A percentile compares a stretch with the other conserved stretches of the same genome.
phyloP scores from a whole-genome alignment of 2,797 vertebrate genomes.

The Neomorphus geoffroyi region DNA sequence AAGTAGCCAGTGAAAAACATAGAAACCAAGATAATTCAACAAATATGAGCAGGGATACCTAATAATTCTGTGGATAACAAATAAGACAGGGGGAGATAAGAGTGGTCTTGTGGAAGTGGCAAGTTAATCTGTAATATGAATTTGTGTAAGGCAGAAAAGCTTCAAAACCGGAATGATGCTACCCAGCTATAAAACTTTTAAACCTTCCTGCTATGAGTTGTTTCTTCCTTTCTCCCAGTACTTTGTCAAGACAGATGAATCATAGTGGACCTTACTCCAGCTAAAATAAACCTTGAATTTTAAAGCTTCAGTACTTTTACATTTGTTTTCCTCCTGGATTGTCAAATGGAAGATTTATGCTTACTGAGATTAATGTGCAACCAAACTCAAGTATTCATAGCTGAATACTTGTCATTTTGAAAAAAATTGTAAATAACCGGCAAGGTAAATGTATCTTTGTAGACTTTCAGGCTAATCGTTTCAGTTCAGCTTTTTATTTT shows the following conservation, averaged over 20 bases:
- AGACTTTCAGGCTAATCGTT: conserved; percentile 18
- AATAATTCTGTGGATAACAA: conserved; percentile 1
- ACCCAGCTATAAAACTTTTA: conserved; percentile 22
- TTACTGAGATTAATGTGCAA: neutral
- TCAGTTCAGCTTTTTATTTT: conserved; percentile 4
- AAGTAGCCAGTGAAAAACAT: conserved; percentile 19
- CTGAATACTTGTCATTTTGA: conserved; percentile 40
- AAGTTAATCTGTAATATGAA: neutral
- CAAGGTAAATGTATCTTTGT: conserved; percentile 30
- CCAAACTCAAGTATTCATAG: conserved; percentile 23
- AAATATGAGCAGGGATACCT: conserved; percentile 7
- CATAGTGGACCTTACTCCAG: conserved; percentile 2
- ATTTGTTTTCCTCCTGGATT: neutral
- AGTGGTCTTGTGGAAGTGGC: neutral
- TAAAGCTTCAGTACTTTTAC: neutral
- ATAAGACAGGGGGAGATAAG: neutral
- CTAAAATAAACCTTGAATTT: conserved; percentile 60
- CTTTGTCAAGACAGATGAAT: conserved; percentile 6
- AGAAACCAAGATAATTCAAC: neutral
- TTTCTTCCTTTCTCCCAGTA: neutral
- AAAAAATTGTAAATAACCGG: neutral
- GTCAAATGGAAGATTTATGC: conserved; percentile 3
- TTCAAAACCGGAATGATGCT: conserved; percentile 11
- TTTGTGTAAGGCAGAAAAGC: conserved; percentile 24
- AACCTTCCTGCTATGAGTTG: neutral